Evolutionary conservation across 1,140 invertebrate genomes (phyloP).

Genomic region (Caerostris darwini): DNA sequence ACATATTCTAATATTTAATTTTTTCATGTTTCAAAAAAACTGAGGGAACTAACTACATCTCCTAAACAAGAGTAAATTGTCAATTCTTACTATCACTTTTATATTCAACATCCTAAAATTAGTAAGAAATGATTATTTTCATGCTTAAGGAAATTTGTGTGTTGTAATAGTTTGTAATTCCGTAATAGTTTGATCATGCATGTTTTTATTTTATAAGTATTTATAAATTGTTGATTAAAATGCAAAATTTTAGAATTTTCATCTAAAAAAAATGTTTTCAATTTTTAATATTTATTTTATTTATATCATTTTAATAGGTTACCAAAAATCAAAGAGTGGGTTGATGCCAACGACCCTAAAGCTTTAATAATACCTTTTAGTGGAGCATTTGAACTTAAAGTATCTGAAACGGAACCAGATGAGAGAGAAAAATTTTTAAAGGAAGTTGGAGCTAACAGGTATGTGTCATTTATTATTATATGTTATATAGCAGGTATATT

Average conservation of each 20-base stretch:
- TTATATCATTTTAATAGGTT: constrained; percentile 86
- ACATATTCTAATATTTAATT: too few relatives aligned
- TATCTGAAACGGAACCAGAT: constrained; percentile 92
- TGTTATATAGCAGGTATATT: too few relatives aligned
- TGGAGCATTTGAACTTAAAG: constrained; percentile 93
- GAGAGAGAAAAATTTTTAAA: constrained; percentile 90
- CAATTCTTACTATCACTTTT: too few relatives aligned
- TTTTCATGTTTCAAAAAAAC: neutral
- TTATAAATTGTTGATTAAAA: neutral
- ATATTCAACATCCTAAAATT: too few relatives aligned
- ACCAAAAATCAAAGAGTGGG: constrained; percentile 99
- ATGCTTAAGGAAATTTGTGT: neutral
- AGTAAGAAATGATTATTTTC: too few relatives aligned
- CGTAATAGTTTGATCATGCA: neutral
- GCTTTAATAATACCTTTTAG: constrained; percentile 97
- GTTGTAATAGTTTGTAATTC: too few relatives aligned
- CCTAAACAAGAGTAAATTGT: neutral
- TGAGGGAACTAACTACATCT: neutral
- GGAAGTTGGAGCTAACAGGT: constrained; percentile 91
- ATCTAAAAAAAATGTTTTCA: neutral
- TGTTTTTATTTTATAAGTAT: neutral
- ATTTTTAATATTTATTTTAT: too few relatives aligned
- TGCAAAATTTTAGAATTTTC: neutral
- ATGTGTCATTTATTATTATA: constrained; percentile 50
- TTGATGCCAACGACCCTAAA: constrained; percentile 98